Evolutionary conservation across 2,797 vertebrate genomes (phyloP), one percentile per base, ranked within the genome.

Genomic region (Lacerta viridis): DNA sequence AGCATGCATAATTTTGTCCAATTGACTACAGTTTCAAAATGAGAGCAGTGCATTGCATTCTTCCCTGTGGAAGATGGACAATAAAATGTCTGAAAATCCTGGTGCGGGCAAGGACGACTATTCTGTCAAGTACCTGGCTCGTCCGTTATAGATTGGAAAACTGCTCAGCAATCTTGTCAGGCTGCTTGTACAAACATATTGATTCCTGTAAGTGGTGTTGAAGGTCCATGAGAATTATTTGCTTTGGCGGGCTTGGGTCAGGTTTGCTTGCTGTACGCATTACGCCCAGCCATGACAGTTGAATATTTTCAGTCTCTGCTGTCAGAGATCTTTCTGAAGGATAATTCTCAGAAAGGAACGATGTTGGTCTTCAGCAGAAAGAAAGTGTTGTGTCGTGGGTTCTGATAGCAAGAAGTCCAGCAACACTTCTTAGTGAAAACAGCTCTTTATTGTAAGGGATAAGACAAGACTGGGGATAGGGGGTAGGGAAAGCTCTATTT

Each of bases 191-290:
- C 78, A 75, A 81, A 87, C 69, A 83, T 64, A 77, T 80, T 66
- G 69, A 74, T 87, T 87, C 50, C 74, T 71, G 36, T 83, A 55
- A 87, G 85, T 46, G 5, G 17, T 87, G 75, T 72, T 83, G 80
- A 64, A 36, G 69, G 69, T 6, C 69, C 41, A 43, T 15, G 27
- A 33, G 25, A 83, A 83, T 72, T 74, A 69, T 81, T 66, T 83
- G 17, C 29, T 59, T 78, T 83, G 80, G 33, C 72, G 59, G 64
- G 2, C 36, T 83, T 27, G 41, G 43, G 43, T 64, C 69, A 75
- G 23, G 23, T 85, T 66, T 46, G 39, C 39, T 66, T 85, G 39
- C 39, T 33, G 4, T 3, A 13, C 33, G 61, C 9, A 18, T 43
- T 85, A 46, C 68, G 61, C 18, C 61, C 59, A 66, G 20, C 61